A percentile compares a stretch with the other conserved stretches of the same genome.
These are phyloP conservation scores for Tenebrosternarchus preto DNA, from an alignment of 2,113 vertebrate genomes.

Conservation along the genomic window DNA sequence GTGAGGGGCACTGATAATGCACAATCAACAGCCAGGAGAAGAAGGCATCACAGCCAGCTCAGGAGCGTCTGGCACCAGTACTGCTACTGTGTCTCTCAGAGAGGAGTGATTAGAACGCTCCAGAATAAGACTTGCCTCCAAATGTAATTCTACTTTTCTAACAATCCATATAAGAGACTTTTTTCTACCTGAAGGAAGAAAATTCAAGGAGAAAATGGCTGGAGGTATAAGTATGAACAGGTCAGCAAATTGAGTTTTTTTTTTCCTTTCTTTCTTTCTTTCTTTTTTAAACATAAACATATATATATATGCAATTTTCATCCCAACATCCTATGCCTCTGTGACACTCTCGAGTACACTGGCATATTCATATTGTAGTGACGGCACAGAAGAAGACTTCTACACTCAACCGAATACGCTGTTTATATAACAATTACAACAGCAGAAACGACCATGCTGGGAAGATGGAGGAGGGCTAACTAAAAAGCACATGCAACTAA, in stretches of 20 bases:
- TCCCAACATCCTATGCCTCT: constrained; percentile 4
- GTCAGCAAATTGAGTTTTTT: constrained; percentile 27
- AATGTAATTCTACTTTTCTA: constrained; percentile 45
- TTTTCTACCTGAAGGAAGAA: constrained; percentile 21
- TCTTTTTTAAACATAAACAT: too few relatives aligned
- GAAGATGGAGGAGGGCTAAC: too few relatives aligned
- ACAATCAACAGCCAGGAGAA: constrained; percentile 80
- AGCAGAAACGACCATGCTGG: too few relatives aligned
- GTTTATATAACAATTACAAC: too few relatives aligned
- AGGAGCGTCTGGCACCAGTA: constrained; percentile 46
- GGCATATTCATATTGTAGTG: neutral
- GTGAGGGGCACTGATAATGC: constrained; percentile 83
- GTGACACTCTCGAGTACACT: neutral
- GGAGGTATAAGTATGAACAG: constrained; percentile 22
- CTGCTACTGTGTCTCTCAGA: constrained; percentile 42
- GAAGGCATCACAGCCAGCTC: constrained; percentile 70
- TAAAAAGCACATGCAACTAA: too few relatives aligned
- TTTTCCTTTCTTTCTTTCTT: constrained; percentile 17
- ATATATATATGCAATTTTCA: neutral
- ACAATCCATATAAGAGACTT: constrained; percentile 38
- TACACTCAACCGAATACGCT: too few relatives aligned
- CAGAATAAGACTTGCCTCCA: constrained; percentile 42
- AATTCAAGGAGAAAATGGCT: constrained; percentile 11
- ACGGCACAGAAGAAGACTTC: too few relatives aligned
- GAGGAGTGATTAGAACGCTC: constrained; percentile 34